Evolutionary conservation across 2,797 vertebrate species (phyloP).

Genomic region (Oceanodroma leucorhoa): DNA sequence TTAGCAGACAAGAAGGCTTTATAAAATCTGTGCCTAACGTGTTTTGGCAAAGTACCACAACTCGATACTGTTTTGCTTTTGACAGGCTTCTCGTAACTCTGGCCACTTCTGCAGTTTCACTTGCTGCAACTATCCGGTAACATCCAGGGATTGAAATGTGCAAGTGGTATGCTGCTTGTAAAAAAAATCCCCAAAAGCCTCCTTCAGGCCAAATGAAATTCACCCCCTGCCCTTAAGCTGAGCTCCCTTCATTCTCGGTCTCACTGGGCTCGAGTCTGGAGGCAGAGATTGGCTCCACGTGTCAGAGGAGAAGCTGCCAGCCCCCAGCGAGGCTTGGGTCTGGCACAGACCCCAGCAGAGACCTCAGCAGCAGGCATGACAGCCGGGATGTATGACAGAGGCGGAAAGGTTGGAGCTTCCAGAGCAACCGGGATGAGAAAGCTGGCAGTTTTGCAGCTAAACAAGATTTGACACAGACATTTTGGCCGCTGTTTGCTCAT

Average conservation of each 20-base stretch:
- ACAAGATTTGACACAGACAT: slow-evolving; percentile 16
- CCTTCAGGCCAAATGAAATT: neutral
- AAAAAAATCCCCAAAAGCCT: neutral
- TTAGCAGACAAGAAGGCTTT: neutral
- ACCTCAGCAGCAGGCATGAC: neutral
- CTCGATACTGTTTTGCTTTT: neutral
- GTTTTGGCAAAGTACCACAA: slow-evolving; percentile 15
- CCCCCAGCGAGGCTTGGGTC: neutral
- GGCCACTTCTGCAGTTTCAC: neutral
- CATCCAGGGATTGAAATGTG: neutral
- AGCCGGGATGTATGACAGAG: neutral
- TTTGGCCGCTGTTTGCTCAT: neutral
- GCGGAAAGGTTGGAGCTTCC: slow-evolving; percentile 1
- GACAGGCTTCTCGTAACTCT: neutral
- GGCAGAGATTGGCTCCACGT: neutral
- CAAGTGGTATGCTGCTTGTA: neutral
- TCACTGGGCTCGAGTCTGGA: neutral
- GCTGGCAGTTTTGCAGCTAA: neutral
- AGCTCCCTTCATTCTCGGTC: neutral
- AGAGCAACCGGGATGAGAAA: neutral
- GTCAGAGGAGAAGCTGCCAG: slow-evolving; percentile 8
- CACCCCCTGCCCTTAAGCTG: neutral
- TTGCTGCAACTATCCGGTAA: neutral
- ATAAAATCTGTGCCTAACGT: neutral
- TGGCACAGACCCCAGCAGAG: neutral